phyloP scores from a whole-genome alignment of 2,797 vertebrate species.

The Mycteria americana region DNA sequence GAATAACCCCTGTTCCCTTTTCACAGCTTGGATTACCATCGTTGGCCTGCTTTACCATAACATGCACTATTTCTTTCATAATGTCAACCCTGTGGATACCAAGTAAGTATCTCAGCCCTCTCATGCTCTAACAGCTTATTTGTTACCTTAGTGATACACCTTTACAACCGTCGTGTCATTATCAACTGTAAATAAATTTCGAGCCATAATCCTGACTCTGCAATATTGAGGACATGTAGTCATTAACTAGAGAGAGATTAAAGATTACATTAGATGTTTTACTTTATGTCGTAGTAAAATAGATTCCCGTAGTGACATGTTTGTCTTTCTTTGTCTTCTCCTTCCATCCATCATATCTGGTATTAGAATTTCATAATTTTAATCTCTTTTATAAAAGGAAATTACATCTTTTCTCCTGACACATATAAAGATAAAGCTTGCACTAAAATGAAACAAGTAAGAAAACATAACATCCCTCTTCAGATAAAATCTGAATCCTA shows the following conservation, averaged over 20 bases:
- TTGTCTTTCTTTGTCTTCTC: neutral
- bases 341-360: neutral
- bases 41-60: constrained; percentile 93
- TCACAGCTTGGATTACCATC: constrained; percentile 87
- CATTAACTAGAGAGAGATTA: neutral
- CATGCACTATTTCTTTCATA: constrained; percentile 86
- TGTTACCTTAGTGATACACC: neutral
- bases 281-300: neutral
- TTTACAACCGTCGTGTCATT: neutral
- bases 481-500: constrained; percentile 1
- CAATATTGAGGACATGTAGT: neutral
- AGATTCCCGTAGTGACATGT: neutral
- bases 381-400: constrained; percentile 20
- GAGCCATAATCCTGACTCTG: neutral
- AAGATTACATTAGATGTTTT: neutral
- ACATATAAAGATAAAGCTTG: neutral
- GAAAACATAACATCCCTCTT: neutral
- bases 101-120: constrained; percentile 76
- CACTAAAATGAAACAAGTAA: neutral
- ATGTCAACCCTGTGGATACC: constrained; percentile 85
- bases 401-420: neutral
- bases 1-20: constrained; percentile 13
- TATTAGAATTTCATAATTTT: constrained; percentile 6
- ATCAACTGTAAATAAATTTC: neutral
- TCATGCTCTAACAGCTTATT: neutral